Evolutionary conservation across 2,797 vertebrate species (phyloP).

Genomic region (Danio choprae): DNA sequence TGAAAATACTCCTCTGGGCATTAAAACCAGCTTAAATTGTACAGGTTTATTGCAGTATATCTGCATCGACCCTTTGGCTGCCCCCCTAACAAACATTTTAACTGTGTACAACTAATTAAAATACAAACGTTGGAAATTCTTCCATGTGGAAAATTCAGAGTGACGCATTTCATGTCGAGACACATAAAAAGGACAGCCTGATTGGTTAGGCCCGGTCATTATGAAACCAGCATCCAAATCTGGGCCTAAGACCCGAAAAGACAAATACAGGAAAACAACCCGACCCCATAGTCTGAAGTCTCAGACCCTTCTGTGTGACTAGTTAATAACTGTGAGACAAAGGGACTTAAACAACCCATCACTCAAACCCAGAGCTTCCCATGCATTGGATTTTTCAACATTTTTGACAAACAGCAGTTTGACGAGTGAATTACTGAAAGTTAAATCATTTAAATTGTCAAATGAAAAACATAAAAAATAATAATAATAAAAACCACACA

Average conservation of each 20-base stretch:
- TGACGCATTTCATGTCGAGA: slow-evolving; percentile 10
- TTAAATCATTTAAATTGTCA: neutral
- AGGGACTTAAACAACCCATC: slow-evolving; percentile 42
- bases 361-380: slow-evolving; percentile 31
- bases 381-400: slow-evolving; percentile 4
- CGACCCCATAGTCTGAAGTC: slow-evolving; percentile 28
- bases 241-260: slow-evolving; percentile 33
- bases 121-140: slow-evolving; percentile 35
- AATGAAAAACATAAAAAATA: neutral
- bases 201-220: neutral
- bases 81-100: slow-evolving; percentile 16
- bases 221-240: slow-evolving; percentile 48
- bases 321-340: slow-evolving; percentile 44
- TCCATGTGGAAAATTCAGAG: slow-evolving; percentile 21
- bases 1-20: slow-evolving; percentile 26
- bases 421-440: neutral
- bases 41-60: slow-evolving; percentile 44
- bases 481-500: neutral
- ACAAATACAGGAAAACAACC: slow-evolving; percentile 35
- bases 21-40: slow-evolving; percentile 20
- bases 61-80: neutral
- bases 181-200: slow-evolving; percentile 32
- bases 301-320: slow-evolving; percentile 9
- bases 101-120: slow-evolving; percentile 38
- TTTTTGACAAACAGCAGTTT: neutral